Conservation (phyloP, 1,140 invertebrate genomes). For the Pachypeltis micranthus region DNA sequence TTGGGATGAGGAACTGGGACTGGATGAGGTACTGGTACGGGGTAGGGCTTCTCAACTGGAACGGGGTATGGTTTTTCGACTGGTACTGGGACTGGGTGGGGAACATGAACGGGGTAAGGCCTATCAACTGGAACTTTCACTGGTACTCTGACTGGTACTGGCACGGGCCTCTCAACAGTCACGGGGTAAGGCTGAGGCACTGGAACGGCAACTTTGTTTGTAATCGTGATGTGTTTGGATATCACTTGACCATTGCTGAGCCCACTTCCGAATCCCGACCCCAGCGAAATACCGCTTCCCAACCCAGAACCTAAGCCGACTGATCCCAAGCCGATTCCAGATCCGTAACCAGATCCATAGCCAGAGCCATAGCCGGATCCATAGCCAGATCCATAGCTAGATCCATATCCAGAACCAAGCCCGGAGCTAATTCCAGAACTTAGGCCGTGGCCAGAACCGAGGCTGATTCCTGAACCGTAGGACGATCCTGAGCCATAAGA, state of each 20-base stretch:
- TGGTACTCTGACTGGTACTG: slow-evolving; percentile 17
- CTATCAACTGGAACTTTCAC: slow-evolving; percentile 24
- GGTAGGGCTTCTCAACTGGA: slow-evolving; percentile 22
- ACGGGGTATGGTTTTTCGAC: slow-evolving; percentile 25
- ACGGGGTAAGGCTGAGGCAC: slow-evolving; percentile 24
- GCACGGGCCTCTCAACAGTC: slow-evolving; percentile 23
- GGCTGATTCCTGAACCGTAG: neutral
- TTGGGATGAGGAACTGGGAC: slow-evolving; percentile 13
- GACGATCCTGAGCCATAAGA: neutral
- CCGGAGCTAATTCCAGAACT: neutral
- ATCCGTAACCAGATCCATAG: neutral
- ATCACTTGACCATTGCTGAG: neutral
- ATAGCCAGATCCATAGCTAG: neutral
- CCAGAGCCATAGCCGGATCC: neutral
- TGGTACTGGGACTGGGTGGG: slow-evolving; percentile 5
- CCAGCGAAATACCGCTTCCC: neutral
- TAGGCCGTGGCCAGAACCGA: neutral
- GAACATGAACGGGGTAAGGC: slow-evolving; percentile 17
- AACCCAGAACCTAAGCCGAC: neutral
- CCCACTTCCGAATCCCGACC: neutral
- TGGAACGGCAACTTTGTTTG: slow-evolving; percentile 21
- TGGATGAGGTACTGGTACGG: slow-evolving; percentile 16
- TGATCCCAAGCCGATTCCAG: neutral
- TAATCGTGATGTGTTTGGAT: slow-evolving; percentile 18
- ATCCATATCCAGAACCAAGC: neutral